These are phyloP conservation scores for Apistogramma diplotaenia DNA, from an alignment of 2,113 vertebrate species.

Conservation along the genomic window DNA sequence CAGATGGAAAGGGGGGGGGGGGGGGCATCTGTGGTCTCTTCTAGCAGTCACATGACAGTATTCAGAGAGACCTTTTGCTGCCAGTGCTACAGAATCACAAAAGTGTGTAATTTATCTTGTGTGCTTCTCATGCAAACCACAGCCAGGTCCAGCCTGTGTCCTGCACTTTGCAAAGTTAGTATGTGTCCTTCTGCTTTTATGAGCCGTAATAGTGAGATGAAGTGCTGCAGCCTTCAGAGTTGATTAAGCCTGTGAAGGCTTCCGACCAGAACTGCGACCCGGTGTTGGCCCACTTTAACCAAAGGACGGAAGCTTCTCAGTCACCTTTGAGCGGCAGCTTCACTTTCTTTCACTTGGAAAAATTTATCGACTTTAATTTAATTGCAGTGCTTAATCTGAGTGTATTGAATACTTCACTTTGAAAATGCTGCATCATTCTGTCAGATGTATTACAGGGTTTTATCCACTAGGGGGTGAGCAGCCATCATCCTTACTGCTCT, in stretches of 20 bases:
- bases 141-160: neutral
- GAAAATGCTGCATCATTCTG: neutral
- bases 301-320: neutral
- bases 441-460: neutral
- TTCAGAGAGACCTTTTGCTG: too few relatives aligned
- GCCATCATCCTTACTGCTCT: neutral
- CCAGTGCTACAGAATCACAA: neutral
- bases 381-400: neutral
- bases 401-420: neutral
- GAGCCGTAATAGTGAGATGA: neutral
- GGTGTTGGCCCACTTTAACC: neutral
- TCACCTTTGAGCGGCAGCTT: neutral
- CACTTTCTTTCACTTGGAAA: neutral
- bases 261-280: neutral
- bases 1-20: neutral
- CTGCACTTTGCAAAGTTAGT: neutral
- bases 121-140: neutral
- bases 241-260: neutral
- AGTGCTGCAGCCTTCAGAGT: neutral
- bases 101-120: neutral
- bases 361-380: neutral
- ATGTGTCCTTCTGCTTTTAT: neutral
- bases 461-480: constrained; percentile 23
- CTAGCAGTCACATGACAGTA: too few relatives aligned
- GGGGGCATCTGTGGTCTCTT: too few relatives aligned